Evolutionary conservation across 2,797 vertebrate genomes (phyloP), one percentile per base, ranked within the genome.

Genomic region (Dallia pectoralis): DNA sequence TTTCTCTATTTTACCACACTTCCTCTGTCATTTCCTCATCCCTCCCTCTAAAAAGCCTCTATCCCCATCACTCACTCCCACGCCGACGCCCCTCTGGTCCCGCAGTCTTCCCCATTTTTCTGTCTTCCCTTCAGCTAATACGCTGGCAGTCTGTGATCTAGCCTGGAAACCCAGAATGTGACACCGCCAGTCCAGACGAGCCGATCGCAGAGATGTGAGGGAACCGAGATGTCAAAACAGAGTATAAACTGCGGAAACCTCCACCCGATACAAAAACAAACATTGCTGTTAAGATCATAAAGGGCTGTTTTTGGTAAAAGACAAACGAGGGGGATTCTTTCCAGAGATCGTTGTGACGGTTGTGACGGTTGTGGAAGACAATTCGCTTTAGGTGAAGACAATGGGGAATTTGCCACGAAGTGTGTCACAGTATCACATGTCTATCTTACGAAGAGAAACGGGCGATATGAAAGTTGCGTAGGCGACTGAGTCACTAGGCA

Each of bases 131-230:
- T n/a, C n/a, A n/a, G n/a, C n/a, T n/a, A n/a, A n/a, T n/a, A n/a
- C n/a, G n/a, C n/a, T n/a, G n/a, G n/a, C 53, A 61, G 66, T 56
- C 27, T 82, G 80, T 79, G 76, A 86, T 85, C 67, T 72, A 68
- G 80, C 72, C 51, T n/a, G 65, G 76, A 84, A 85, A 75, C 77
- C 75, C 76, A 79, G 67, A 63, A 61, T 69, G 71, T 82, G 86
- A 88, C 83, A 84, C 80, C 83, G 84, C 71, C 9, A 81, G 86
- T 84, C 53, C 85, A 86, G 77, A 85, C 74, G n/a, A 15, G 27
- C 73, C 76, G 27, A 9, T 18, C 27, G 19, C 27, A 15, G 27
- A n/a, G 16, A 53, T 19, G 18, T 7, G 19, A n/a, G 51, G 51
- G 2, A 53, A 22, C n/a, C 8, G n/a, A 53, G 51, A 19, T 19